Percentiles rank a stretch among this genome's conserved stretches.
phyloP scores from a whole-genome alignment of 2,888 invertebrate species.

The Mythimna vitellina region DNA sequence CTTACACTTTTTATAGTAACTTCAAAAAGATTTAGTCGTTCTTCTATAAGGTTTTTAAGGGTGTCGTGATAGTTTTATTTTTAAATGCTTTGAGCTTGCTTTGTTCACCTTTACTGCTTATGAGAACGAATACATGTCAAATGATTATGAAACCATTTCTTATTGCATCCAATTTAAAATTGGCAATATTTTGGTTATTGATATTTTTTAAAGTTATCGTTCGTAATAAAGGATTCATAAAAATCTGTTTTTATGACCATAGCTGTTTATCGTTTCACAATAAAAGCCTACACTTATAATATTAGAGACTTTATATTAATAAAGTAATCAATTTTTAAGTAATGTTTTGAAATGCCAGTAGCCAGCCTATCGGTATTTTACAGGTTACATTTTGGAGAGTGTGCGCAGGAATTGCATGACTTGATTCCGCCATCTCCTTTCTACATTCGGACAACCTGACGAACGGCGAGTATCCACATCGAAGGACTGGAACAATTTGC shows the following conservation, averaged over 20 bases:
- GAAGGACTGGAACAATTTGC: too few species aligned
- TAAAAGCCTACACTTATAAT: background rate
- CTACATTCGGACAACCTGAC: too few species aligned
- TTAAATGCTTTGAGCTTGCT: background rate
- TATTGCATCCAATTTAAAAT: constrained; percentile 3
- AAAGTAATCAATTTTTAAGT: background rate
- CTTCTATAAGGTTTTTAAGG: background rate
- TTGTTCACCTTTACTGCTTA: background rate
- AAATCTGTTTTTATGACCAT: constrained; percentile 4
- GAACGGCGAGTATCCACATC: too few species aligned
- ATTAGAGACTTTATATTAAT: background rate
- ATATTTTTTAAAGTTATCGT: constrained; percentile 9
- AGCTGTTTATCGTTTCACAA: background rate
- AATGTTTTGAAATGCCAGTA: background rate
- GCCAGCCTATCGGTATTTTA: too few species aligned
- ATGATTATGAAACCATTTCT: constrained; percentile 13
- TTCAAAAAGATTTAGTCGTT: background rate
- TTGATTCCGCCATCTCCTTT: too few species aligned
- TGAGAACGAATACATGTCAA: constrained; percentile 21
- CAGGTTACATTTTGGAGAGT: too few species aligned
- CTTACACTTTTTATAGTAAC: background rate
- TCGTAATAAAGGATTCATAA: constrained; percentile 9
- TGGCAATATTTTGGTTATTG: constrained; percentile 22
- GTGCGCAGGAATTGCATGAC: too few species aligned
- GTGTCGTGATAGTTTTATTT: background rate